Evolutionary conservation across 2,888 invertebrate genomes (phyloP).

Genomic region (Apomyelois bistriatella): DNA sequence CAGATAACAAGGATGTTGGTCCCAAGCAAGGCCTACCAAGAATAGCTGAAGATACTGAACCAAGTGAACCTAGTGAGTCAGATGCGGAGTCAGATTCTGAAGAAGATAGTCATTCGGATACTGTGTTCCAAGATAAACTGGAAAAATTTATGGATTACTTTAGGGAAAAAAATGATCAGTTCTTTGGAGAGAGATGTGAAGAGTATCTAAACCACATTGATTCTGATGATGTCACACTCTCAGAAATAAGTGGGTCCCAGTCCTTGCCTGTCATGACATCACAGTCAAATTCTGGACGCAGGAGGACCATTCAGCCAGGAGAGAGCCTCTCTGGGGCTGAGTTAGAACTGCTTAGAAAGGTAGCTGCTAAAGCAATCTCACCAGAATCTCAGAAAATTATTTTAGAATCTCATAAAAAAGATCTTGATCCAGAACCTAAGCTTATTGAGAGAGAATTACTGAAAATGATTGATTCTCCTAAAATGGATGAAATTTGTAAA

Average conservation of each 20-base stretch:
- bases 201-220: constrained; percentile 79
- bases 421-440: constrained; percentile 77
- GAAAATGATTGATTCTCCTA: constrained; percentile 76
- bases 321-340: constrained; percentile 81
- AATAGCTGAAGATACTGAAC: constrained; percentile 77
- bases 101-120: constrained; percentile 79
- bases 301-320: constrained; percentile 82
- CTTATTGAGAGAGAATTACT: constrained; percentile 72
- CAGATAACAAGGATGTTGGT: constrained; percentile 62
- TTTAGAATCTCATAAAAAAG: constrained; percentile 78
- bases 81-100: constrained; percentile 82
- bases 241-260: constrained; percentile 73
- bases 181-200: constrained; percentile 81
- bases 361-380: constrained; percentile 78
- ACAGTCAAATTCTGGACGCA: constrained; percentile 68
- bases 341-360: constrained; percentile 79
- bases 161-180: constrained; percentile 83
- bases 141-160: constrained; percentile 86
- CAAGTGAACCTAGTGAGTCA: constrained; percentile 81
- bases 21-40: constrained; percentile 70
- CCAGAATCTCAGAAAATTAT: constrained; percentile 76
- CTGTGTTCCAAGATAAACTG: constrained; percentile 85
- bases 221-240: constrained; percentile 74
- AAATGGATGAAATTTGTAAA: constrained; percentile 70
- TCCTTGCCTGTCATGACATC: constrained; percentile 72